Percentiles rank a stretch among this genome's conserved stretches.
Evolutionary conservation across 2,888 invertebrate genomes (phyloP).

Genomic region (Leptinotarsa juncta): DNA sequence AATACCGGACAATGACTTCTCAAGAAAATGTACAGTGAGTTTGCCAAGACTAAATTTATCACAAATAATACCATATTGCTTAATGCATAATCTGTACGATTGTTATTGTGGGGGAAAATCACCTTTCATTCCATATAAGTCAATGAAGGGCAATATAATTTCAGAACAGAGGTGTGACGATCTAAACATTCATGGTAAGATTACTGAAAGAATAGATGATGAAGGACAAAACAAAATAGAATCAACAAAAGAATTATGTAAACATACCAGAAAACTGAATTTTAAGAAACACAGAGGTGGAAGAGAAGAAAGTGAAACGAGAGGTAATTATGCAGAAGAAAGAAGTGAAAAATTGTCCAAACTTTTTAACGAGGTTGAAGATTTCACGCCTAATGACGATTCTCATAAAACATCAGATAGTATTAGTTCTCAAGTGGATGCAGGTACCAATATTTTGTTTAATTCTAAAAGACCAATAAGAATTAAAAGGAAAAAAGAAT

Average conservation of each 20-base stretch:
- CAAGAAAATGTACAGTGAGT: conserved; percentile 40
- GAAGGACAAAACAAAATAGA: neutral
- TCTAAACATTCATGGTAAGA: neutral
- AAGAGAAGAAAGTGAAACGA: neutral
- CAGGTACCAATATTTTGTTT: conserved; percentile 13
- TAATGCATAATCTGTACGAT: conserved; percentile 75
- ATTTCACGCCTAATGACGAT: conserved; percentile 5
- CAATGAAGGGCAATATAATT: no score
- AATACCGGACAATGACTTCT: conserved; percentile 30
- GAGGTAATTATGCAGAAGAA: neutral
- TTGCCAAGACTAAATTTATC: conserved; percentile 46
- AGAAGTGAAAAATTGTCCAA: neutral
- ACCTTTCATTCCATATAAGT: neutral
- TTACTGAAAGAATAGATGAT: neutral
- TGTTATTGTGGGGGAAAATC: conserved; percentile 72
- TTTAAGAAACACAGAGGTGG: neutral
- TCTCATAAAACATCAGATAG: conserved; percentile 6
- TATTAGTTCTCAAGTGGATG: neutral
- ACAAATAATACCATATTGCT: conserved; percentile 73
- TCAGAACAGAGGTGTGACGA: neutral
- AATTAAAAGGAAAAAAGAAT: conserved; percentile 30
- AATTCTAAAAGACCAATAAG: conserved; percentile 26
- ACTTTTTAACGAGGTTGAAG: neutral
- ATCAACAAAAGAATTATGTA: no score
- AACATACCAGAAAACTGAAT: neutral